A percentile compares a stretch with the other conserved stretches of the same genome.
Conservation (phyloP, 2,797 vertebrate species). For the Jordanella pulchra region DNA sequence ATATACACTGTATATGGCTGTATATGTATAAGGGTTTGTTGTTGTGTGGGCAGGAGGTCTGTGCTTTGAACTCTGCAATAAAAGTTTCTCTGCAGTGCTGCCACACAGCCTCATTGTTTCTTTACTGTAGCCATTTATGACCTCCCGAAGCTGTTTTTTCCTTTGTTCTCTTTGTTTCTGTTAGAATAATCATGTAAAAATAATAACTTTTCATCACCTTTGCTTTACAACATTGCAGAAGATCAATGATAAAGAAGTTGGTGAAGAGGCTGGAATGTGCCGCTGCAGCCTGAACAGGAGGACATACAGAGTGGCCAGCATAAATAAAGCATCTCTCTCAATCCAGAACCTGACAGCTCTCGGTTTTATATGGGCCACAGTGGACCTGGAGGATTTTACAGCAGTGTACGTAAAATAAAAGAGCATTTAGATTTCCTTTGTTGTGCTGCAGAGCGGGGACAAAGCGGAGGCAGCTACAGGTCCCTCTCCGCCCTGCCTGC, state of each 20-base stretch:
- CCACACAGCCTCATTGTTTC: slow-evolving; percentile 20
- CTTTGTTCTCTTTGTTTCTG: background rate
- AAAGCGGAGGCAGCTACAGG: slow-evolving; percentile 55
- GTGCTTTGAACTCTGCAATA: slow-evolving; percentile 53
- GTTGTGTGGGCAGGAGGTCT: slow-evolving; percentile 39
- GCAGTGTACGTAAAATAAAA: slow-evolving; percentile 72
- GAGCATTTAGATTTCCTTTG: slow-evolving; percentile 74
- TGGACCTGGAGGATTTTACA: slow-evolving; percentile 69
- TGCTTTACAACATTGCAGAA: background rate
- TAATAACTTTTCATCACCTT: slow-evolving; percentile 9
- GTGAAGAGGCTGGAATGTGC: slow-evolving; percentile 25
- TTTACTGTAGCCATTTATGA: slow-evolving; percentile 10
- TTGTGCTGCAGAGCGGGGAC: slow-evolving; percentile 56
- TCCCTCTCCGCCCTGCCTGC: slow-evolving; percentile 39
- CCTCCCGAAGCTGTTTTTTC: slow-evolving; percentile 1
- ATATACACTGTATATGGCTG: slow-evolving; percentile 29
- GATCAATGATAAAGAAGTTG: slow-evolving; percentile 9
- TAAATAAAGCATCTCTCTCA: slow-evolving; percentile 63
- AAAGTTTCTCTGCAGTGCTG: slow-evolving; percentile 46
- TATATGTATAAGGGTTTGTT: slow-evolving; percentile 18
- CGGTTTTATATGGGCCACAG: slow-evolving; percentile 63
- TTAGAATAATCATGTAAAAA: slow-evolving; percentile 1
- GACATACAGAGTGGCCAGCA: slow-evolving; percentile 46
- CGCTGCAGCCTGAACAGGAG: slow-evolving; percentile 34
- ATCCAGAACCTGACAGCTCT: slow-evolving; percentile 62